phyloP scores from a whole-genome alignment of 1,140 invertebrate species.

The Sycophila sp. region DNA sequence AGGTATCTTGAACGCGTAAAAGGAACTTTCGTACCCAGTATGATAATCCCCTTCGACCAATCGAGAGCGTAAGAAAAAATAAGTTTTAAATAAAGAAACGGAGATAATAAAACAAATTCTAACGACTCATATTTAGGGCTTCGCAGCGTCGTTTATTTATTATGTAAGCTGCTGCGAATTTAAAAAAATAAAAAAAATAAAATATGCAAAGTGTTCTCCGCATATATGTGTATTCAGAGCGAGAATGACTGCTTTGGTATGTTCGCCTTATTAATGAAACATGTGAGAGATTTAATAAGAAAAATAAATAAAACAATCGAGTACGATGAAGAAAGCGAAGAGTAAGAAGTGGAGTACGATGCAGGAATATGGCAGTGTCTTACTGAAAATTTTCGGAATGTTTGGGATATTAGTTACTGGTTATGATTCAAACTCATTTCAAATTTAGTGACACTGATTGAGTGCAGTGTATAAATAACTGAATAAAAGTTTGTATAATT shows the following conservation, averaged over 20 bases:
- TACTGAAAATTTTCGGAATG: neutral
- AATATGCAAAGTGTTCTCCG: conserved; percentile 62
- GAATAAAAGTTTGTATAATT: no score
- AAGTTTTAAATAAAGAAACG: neutral
- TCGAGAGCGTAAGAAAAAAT: neutral
- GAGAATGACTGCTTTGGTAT: conserved; percentile 59
- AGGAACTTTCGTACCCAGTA: neutral
- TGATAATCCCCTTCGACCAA: neutral
- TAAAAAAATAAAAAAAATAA: conserved; percentile 49
- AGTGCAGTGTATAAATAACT: no score
- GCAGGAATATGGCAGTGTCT: conserved; percentile 25
- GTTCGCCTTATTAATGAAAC: conserved; percentile 55
- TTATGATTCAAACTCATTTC: no score
- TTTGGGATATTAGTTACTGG: no score
- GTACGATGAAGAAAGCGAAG: conserved; percentile 28
- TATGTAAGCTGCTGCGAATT: conserved; percentile 1
- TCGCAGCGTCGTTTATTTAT: conserved; percentile 40
- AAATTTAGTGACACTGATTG: no score
- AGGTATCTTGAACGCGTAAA: neutral
- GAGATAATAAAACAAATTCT: conserved; percentile 33
- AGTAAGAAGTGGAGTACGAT: conserved; percentile 37
- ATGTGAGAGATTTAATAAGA: conserved; percentile 32
- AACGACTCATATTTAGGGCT: conserved; percentile 41
- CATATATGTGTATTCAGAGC: conserved; percentile 49
- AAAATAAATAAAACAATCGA: conserved; percentile 38